Base-by-base conservation (phyloP, 2,797 vertebrate species). In the Hyperoplus lanceolatus region DNA sequence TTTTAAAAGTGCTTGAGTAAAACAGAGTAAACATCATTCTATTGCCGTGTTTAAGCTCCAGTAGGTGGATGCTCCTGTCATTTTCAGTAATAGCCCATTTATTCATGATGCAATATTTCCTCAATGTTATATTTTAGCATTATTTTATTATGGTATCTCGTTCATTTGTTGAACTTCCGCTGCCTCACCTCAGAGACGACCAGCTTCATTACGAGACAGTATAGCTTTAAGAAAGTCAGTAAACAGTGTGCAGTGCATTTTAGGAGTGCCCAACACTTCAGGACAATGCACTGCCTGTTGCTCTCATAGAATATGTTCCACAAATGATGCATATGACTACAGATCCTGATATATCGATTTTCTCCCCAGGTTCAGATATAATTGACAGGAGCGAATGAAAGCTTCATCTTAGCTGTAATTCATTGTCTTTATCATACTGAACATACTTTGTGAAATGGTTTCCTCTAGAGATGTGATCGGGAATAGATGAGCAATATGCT, bases 1-100 rank as follows among this genome's bases (percentile, higher is more conserved):
- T 73, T 68, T 59, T 81, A 45, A 72, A 66, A 51, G 53, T 29
- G 36, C 49, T 64, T 29, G 2, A 29, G 29, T 29, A 29, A 29
- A 29, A 45, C 39, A 3, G 11, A 48, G 13, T 41, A 64, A 63
- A 54, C 16, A 8, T 18, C 12, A 59, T 36, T 15, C n/a, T 14
- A 14, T 57, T 64, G 2, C 46, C 42, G 4, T 46, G 8, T 48
- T 64, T 76, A 1, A 43, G 5, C 64, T 39, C 18, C 9, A n/a
- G 38, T 49, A 21, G 3, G 11, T 57, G 36, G 21, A 39, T 6
- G 1, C 54, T 45, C 3, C 9, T 59, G 42, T 58, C 16, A 14
- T 46, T 57, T 38, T 65, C 29, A 70, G 3, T 29, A 1, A 73
- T 29, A 16, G 4, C 39, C 18, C 10, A 21, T 54, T 53, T 50